phyloP scores from a whole-genome alignment of 2,113 vertebrate genomes.

The Tamias sibiricus region DNA sequence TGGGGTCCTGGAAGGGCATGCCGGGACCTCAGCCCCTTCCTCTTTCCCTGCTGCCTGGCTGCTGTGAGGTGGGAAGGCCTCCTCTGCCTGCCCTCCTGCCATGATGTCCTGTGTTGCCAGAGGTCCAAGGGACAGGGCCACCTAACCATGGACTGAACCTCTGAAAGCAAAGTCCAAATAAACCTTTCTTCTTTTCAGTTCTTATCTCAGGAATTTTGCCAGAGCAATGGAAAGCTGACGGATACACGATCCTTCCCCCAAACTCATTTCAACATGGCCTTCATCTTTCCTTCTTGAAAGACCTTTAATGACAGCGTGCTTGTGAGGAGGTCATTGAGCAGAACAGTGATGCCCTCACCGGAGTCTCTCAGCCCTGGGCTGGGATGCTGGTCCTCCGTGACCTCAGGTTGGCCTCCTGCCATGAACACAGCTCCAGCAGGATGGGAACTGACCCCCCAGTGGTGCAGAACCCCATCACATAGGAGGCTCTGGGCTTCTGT shows the following conservation, averaged over 20 bases:
- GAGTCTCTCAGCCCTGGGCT: background rate
- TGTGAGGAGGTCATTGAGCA: background rate
- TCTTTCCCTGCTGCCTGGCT: too few species aligned
- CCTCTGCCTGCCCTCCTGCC: background rate
- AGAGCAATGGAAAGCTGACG: background rate
- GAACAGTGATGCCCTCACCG: too few species aligned
- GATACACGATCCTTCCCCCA: background rate
- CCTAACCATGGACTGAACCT: background rate
- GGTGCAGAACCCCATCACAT: fast-evolving
- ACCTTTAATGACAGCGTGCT: background rate
- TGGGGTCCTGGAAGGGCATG: background rate
- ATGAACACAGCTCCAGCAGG: too few species aligned
- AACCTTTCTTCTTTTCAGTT: background rate
- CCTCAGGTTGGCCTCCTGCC: background rate
- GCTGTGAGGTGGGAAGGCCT: background rate
- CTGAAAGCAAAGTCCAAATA: background rate
- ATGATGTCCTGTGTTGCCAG: background rate
- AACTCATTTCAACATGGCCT: background rate
- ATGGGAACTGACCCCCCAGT: too few species aligned
- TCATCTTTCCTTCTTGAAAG: background rate
- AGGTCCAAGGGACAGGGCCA: background rate
- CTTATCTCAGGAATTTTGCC: background rate
- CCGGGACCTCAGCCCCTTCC: background rate
- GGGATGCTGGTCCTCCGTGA: background rate
- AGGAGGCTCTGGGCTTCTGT: background rate